Evolutionary conservation across 2,797 vertebrate genomes (phyloP).

Genomic region (Sebastes baramenuke): DNA sequence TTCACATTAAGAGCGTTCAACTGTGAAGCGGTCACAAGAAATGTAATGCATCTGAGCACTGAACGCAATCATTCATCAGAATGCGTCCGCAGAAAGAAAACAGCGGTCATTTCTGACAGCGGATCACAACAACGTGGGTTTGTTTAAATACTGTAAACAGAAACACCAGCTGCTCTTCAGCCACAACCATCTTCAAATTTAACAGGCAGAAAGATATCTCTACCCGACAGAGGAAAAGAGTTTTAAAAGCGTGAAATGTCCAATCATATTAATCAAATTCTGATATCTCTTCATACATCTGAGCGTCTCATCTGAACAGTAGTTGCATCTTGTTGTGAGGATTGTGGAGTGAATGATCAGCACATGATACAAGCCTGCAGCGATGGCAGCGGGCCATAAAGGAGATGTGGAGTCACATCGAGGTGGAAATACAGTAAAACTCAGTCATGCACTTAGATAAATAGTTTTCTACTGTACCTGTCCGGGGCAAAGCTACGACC

Average conservation of each 20-base stretch:
- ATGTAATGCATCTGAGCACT: not conserved
- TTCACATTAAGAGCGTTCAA: not conserved
- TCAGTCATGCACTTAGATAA: slow-evolving; percentile 31
- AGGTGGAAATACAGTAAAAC: slow-evolving; percentile 49
- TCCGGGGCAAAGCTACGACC: slow-evolving; percentile 42
- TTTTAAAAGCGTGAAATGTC: not conserved
- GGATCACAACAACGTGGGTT: not conserved
- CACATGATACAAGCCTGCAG: slow-evolving; percentile 56
- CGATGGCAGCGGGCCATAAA: slow-evolving; percentile 56
- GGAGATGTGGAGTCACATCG: slow-evolving; percentile 34
- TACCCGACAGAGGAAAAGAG: not conserved
- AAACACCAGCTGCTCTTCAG: not conserved
- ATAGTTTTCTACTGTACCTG: slow-evolving; percentile 46
- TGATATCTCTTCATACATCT: not conserved
- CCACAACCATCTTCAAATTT: not conserved
- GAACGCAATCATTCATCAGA: not conserved
- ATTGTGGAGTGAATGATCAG: slow-evolving; percentile 50
- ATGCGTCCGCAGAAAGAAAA: not conserved
- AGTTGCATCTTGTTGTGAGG: slow-evolving; percentile 8
- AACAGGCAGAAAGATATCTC: not conserved
- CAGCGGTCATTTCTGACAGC: not conserved
- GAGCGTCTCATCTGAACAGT: not conserved
- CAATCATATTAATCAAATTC: not conserved
- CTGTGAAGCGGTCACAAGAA: not conserved
- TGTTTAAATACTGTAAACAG: not conserved